Conservation (phyloP, 2,113 vertebrate genomes). For the Ptilorrhoa leucosticta region DNA sequence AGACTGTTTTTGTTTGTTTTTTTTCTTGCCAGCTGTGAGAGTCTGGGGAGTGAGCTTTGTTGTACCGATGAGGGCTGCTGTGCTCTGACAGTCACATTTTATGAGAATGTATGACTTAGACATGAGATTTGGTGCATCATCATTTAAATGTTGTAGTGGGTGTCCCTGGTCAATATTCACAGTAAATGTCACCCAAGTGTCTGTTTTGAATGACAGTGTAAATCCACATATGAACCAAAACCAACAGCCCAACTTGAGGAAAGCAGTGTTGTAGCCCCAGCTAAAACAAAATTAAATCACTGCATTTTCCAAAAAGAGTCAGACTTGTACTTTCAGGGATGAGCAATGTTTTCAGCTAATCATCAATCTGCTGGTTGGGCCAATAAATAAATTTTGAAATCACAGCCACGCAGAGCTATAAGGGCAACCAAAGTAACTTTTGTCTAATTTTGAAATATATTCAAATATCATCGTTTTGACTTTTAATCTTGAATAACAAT, state of each 20-base stretch:
- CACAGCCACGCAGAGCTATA: not conserved
- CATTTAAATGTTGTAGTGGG: not conserved
- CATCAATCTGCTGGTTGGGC: accelerated
- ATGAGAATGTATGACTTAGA: not conserved
- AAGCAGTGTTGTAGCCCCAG: not conserved
- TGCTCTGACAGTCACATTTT: not conserved
- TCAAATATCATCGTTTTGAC: not conserved
- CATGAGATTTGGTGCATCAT: not conserved
- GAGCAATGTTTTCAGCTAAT: not conserved
- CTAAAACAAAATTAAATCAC: not conserved
- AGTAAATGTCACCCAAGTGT: not conserved
- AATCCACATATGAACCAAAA: not conserved
- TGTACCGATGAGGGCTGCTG: not conserved
- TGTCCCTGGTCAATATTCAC: not conserved
- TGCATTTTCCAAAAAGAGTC: not conserved
- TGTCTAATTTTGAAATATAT: not conserved
- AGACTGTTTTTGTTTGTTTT: not conserved
- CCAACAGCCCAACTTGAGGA: not conserved
- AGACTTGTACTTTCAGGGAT: not conserved
- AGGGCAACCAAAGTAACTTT: not conserved
- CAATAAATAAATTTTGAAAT: not conserved
- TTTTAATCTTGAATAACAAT: not conserved
- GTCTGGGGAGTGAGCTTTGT: not conserved
- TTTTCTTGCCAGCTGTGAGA: not conserved
- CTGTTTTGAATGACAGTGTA: not conserved